Evolutionary conservation across 2,888 invertebrate species (phyloP), one percentile per base, ranked within the genome.

Genomic region (Aspidiotus rigidus): DNA sequence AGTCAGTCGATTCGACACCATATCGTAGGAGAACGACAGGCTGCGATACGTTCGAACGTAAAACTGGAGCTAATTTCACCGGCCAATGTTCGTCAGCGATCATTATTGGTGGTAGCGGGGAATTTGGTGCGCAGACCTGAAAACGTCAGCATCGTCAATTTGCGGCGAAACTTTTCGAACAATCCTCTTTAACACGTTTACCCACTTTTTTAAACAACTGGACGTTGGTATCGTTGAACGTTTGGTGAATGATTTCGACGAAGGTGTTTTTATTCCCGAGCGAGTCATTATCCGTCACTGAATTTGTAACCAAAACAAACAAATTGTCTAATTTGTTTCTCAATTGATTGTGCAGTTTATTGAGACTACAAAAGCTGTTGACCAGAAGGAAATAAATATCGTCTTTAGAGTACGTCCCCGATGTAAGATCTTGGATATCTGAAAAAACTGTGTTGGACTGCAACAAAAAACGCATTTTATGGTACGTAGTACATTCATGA

Each of bases 81-180:
- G 28, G 44, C 61, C 62, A 69, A 16, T 61, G 41, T n/a, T 69
- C 54, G 41, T 62, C 69, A 28, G 69, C 69, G 13, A 62, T 16
- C 8, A 69, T 61, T 53, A 60, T 53, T 3, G 60, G 39, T 7
- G 39, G 57, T 9, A 59, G 42, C n/a, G 44, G 49, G n/a, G 42
- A 49, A 40, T 15, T 53, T n/a, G 67, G 17, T 17, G 17, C 59
- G 6, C 28, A 39, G 5, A 59, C 13, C 59, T 59, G 56, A 7
- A 56, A n/a, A 7, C 16, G 17, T 16, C 15, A 28, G 28, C 5
- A 28, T 3, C 28, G 28, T 62, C 28, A 7, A 55, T 7, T 13
- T 11, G 13, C 40, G 41, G 28, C 1, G 10, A 62, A 44, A 44
- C 44, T 41, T 62, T 49, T 40, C 8, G 2, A 42, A 44, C 41